Evolutionary conservation across 2,888 invertebrate species (phyloP).

Genomic region (Petrophora chlorosata): DNA sequence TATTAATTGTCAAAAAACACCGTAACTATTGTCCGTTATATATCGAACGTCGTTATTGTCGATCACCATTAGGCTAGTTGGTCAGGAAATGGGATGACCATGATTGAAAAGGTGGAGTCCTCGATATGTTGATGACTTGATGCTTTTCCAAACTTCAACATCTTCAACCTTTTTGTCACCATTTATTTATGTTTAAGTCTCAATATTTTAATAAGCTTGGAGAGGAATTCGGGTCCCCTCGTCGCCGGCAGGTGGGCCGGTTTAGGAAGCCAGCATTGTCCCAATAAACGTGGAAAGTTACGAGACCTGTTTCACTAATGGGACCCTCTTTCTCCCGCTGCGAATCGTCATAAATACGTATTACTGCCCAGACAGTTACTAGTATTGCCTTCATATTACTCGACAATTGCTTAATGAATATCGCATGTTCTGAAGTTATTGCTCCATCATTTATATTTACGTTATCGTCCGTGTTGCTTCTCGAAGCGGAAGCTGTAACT

Average conservation of each 20-base stretch:
- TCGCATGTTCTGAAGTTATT: conserved; percentile 1
- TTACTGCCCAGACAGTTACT: conserved; percentile 31
- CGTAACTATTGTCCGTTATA: too few relatives aligned
- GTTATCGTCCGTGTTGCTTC: not conserved
- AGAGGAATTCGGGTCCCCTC: conserved; percentile 52
- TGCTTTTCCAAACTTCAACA: conserved; percentile 1
- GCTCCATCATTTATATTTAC: not conserved
- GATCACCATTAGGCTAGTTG: too few relatives aligned
- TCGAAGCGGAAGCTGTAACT: conserved; percentile 6
- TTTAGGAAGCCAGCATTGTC: conserved; percentile 52
- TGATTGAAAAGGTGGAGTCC: too few relatives aligned
- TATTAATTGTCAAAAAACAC: too few relatives aligned
- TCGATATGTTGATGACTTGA: conserved; percentile 1
- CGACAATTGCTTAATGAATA: conserved; percentile 20
- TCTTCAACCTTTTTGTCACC: conserved; percentile 6
- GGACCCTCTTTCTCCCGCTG: conserved; percentile 36
- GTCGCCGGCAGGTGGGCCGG: conserved; percentile 63
- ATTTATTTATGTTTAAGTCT: conserved; percentile 27
- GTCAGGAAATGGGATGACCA: too few relatives aligned
- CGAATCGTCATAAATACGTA: conserved; percentile 35
- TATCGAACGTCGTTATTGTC: too few relatives aligned
- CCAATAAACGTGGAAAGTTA: conserved; percentile 57
- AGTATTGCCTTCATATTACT: conserved; percentile 20
- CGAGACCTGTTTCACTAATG: conserved; percentile 59
- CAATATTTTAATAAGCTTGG: conserved; percentile 44